Base-by-base conservation (phyloP, 2,888 invertebrate species). In the Dasypogon diadema region DNA sequence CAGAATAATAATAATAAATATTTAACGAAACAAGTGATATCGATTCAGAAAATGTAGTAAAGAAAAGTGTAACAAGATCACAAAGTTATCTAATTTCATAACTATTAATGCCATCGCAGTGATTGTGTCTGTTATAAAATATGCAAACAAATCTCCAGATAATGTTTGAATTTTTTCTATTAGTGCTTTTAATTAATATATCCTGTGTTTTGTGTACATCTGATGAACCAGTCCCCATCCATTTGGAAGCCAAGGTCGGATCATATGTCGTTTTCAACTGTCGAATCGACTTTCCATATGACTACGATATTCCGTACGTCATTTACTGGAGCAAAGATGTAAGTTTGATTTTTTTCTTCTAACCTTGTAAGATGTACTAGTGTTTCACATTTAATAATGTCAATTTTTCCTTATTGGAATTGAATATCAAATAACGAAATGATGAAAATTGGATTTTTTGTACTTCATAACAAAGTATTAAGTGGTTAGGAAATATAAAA, bases 311-410 rank as follows among this genome's bases (percentile, higher is more conserved):
- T 81, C 94, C 95, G 6, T 96, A 95, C 85, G 92, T 93, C 82
- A 89, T 97, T 75, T 92, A 93, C 83, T 97, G 97, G 97, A 94
- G 92, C 83, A 95, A 95, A 87, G 93, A 93, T 84, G 95, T 95
- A 87, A 92, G 92, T 87, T 79, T 77, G 76, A 12, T 34, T 18
- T 68, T 51, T 24, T 30, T 42, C n/a, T n/a, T 48, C 1, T 48
- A 6, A 48, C 34, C 34, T 30, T 6, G 42, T 2, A 6, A 2
- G 8, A 42, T 42, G 2, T 42, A 42, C 42, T 42, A 42, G 42
- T 12, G 42, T 42, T 42, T 42, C 42, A 42, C n/a, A 12, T 42
- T 42, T n/a, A n/a, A n/a, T n/a, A n/a, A n/a, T n/a, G n/a, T n/a
- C n/a, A n/a, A n/a, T n/a, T n/a, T n/a, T n/a, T n/a, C n/a, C n/a